phyloP scores from a whole-genome alignment of 2,888 invertebrate genomes.

The Euclidia mi region DNA sequence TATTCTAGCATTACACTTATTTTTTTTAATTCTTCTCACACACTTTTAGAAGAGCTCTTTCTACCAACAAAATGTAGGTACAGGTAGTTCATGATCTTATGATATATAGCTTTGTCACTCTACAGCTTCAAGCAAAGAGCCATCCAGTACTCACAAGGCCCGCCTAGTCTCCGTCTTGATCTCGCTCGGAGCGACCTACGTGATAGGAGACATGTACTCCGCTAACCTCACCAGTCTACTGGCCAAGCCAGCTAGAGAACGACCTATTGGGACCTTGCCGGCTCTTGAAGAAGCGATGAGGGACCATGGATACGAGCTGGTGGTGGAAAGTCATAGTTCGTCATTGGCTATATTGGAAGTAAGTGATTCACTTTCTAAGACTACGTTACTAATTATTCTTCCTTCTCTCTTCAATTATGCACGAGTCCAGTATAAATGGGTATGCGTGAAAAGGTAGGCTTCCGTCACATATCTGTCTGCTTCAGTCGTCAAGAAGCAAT shows the following conservation, averaged over 20 bases:
- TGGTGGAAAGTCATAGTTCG: constrained; percentile 93
- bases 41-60: too few species aligned
- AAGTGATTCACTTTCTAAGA: constrained; percentile 37
- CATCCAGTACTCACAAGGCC: constrained; percentile 91
- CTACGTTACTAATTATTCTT: too few species aligned
- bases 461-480: too few species aligned
- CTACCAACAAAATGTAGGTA: too few species aligned
- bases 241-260: constrained; percentile 93
- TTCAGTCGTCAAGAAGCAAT: too few species aligned
- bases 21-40: too few species aligned
- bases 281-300: constrained; percentile 92
- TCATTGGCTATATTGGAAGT: constrained; percentile 93
- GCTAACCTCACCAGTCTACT: constrained; percentile 94
- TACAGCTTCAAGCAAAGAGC: constrained; percentile 89
- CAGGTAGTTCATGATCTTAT: too few species aligned
- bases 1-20: too few species aligned
- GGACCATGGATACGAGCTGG: constrained; percentile 91
- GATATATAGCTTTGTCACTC: not conserved
- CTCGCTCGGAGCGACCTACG: constrained; percentile 94
- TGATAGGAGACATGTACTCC: constrained; percentile 94
- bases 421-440: too few species aligned
- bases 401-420: too few species aligned
- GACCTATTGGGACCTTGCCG: constrained; percentile 91
- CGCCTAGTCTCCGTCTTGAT: constrained; percentile 92
- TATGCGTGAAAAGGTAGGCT: too few species aligned